Base-by-base conservation (phyloP, 2,888 invertebrate species). In the Apomyelois bistriatella region DNA sequence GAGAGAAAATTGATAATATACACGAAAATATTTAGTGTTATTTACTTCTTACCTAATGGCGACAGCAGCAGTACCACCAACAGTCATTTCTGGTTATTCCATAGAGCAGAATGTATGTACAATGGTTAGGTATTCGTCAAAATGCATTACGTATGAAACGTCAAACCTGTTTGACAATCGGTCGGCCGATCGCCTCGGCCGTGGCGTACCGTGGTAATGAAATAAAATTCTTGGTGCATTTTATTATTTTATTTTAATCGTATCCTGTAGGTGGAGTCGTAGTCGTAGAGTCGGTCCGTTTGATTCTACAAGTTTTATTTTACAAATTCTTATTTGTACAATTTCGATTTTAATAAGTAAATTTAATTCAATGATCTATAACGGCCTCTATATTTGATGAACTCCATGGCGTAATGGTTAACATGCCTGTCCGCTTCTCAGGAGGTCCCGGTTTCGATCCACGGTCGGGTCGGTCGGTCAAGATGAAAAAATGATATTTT, bases 161-260 rank as follows among this genome's bases (percentile, higher is more conserved):
- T 56, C 56, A 56, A 53, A 56, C 56, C 49, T 13, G 52, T 56
- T 41, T 8, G n/a, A 16, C 38, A 42, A 53, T 51, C 30, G 37
- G 51, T 53, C 30, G 53, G 41, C 6, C 53, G 53, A 56, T 52
- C 28, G 32, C 36, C 40, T 48, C 30, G 9, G n/a, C 41, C 28
- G 40, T 36, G 22, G 37, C 36, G 17, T 32, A 36, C 40, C 30
- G 38, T 15, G 40, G 49, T 50, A 40, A 46, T 46, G 46, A 46
- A 46, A 46, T 46, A 32, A 46, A 35, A 46, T 46, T 43, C 28
- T 43, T 46, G 30, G 6, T 46, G 46, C 32, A 15, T 32, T 46
- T 46, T 46, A 46, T 46, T 46, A 46, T 46, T 46, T 46, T 46
- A 46, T 46, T 46, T 46, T 32, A 46, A 16, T 46, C 16, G 46